A percentile compares a stretch with the other conserved stretches of the same genome.
Conservation (phyloP, 2,797 vertebrate genomes). For the Thamnophis elegans region DNA sequence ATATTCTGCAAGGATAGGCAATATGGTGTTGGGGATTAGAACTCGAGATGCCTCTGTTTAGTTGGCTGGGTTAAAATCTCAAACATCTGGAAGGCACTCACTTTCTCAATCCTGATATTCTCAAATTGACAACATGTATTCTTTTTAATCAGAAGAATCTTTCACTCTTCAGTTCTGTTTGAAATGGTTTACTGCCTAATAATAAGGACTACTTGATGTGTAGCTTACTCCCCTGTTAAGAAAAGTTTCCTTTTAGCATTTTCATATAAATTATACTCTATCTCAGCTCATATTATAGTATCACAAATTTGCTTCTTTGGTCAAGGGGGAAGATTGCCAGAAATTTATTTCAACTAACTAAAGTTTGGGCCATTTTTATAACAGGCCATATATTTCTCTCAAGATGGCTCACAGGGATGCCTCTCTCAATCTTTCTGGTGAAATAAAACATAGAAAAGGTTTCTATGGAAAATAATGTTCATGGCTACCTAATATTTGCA, state of each 20-base stretch:
- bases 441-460: neutral
- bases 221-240: neutral
- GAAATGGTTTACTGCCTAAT: constrained; percentile 3
- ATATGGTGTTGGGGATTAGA: neutral
- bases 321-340: neutral
- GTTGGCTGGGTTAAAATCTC: neutral
- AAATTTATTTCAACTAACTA: neutral
- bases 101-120: neutral
- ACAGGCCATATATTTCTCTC: neutral
- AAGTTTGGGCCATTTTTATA: constrained; percentile 10
- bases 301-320: neutral
- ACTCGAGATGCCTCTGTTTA: neutral
- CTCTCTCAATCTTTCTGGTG: neutral
- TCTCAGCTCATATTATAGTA: neutral
- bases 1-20: constrained; percentile 17
- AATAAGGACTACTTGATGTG: neutral
- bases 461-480: neutral
- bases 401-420: neutral
- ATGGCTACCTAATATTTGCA: neutral
- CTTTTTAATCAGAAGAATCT: neutral
- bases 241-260: neutral
- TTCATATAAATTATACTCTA: neutral
- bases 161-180: neutral
- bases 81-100: neutral
- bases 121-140: neutral